Conservation (phyloP, 2,888 invertebrate genomes). For the Tortricodes alternella region DNA sequence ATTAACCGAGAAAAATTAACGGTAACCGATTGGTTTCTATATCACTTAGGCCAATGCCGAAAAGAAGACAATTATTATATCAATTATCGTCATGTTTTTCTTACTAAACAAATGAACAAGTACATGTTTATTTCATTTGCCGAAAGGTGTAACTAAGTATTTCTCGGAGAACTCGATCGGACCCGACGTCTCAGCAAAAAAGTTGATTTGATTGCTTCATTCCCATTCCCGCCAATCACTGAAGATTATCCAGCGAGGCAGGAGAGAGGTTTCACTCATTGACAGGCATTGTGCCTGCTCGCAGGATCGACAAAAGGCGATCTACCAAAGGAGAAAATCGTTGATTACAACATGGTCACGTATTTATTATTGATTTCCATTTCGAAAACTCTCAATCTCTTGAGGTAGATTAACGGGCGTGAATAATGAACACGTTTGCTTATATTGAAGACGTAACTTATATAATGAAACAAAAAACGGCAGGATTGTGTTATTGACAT, state of each 20-base stretch:
- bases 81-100: no score
- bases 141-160: not conserved
- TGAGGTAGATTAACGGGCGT: no score
- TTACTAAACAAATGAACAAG: no score
- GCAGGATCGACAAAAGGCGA: not conserved
- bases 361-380: not conserved
- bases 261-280: constrained; percentile 40
- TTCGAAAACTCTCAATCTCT: no score
- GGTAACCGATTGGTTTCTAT: no score
- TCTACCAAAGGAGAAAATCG: not conserved
- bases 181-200: constrained; percentile 31
- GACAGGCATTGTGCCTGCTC: constrained; percentile 22
- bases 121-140: not conserved
- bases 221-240: constrained; percentile 33
- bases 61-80: no score
- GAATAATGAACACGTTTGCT: no score
- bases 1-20: no score
- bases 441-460: no score
- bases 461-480: no score
- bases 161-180: constrained; percentile 34
- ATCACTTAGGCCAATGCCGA: no score
- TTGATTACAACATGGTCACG: not conserved
- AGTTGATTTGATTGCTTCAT: constrained; percentile 35
- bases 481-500: no score
- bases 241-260: constrained; percentile 41